Base-by-base conservation (phyloP, 1,140 invertebrate species). In the Drosophila nikananu region DNA sequence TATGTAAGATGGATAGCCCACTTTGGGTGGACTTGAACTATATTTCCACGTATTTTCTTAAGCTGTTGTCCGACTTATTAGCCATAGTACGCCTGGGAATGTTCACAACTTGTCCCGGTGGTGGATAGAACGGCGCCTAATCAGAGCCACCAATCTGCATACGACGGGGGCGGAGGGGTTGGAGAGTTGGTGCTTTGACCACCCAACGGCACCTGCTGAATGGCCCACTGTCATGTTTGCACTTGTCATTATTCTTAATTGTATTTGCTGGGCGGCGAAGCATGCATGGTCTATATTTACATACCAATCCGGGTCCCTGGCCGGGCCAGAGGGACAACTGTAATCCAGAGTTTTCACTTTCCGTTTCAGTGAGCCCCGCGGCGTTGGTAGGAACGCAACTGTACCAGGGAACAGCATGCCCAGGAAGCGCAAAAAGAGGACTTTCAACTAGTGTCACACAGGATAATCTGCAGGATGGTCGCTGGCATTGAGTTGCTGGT, bases 171-270 rank as follows among this genome's bases (percentile, higher is more conserved):
- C 37, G 27, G 5, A 15, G 32, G 10, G 12, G 44, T 19, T 17
- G 21, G 3, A 10, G 42, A 25, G 27, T 39, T 27, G 48, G 21
- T 23, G 49, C 39, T 12, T 10, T 32, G 23, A 15, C 48, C 32
- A 39, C 25, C 51, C 3, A 15, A 51, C 21, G 30, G n/a, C 39
- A 30, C 63, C 35, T 21, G 25, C 13, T 12, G 27, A n/a, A 27
- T 80, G 62, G 59, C 27, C 65, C 42, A 60, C 54, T 83, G 77
- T 70, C 86, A 90, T 89, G 86, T 89, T 89, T 89, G 83, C 86
- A 89, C 75, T 89, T 90, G 86, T 89, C 86, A 89, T 89, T 89
- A 89, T 86, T 89, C 67, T 86, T 89, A 89, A 89, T 89, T 89
- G 86, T 89, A 73, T 89, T 90, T 89, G 86, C 58, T 42, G 74